phyloP scores from a whole-genome alignment of 2,797 vertebrate genomes.

The Tapirus indicus region DNA sequence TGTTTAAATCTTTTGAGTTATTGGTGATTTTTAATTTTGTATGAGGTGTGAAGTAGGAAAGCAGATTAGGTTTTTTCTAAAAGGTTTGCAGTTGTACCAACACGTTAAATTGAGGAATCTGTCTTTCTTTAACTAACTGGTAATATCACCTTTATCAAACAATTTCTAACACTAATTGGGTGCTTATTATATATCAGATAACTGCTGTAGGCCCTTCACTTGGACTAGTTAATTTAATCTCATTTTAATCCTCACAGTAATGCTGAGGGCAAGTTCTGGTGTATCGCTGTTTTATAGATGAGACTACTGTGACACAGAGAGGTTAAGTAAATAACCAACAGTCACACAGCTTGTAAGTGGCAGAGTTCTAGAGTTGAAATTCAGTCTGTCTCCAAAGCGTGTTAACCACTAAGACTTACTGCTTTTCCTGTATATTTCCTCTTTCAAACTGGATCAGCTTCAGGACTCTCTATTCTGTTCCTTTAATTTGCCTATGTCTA shows the following conservation, averaged over 20 bases:
- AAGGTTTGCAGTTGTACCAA: neutral
- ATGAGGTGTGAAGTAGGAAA: neutral
- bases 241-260: neutral
- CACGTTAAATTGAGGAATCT: neutral
- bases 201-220: neutral
- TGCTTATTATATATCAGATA: neutral
- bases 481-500: neutral
- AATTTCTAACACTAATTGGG: neutral
- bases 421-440: neutral
- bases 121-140: neutral
- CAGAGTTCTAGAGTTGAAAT: neutral
- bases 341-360: neutral
- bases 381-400: neutral
- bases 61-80: neutral
- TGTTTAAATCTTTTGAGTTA: neutral
- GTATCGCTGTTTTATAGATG: neutral
- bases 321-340: neutral
- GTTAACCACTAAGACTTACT: neutral
- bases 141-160: slow-evolving; percentile 2
- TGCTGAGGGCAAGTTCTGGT: neutral
- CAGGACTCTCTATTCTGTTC: neutral
- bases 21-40: slow-evolving; percentile 15
- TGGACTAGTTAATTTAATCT: neutral
- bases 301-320: neutral
- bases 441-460: neutral